Evolutionary conservation across 64 coral and sea anemone genomes (phyloP), one percentile per base, ranked within the genome.

Genomic region (Pocillopora verrucosa): DNA sequence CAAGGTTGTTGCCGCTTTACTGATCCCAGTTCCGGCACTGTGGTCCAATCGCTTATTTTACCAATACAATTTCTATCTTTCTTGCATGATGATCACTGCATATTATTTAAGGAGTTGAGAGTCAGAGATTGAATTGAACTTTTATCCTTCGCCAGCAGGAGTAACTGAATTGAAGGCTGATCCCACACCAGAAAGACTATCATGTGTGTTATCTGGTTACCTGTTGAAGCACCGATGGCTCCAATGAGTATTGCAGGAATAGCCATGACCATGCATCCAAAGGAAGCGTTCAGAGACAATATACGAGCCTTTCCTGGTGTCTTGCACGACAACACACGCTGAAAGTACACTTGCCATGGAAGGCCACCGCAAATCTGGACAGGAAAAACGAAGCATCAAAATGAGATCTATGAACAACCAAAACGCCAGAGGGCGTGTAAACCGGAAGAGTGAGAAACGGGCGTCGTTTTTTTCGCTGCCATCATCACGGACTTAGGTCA

Each of bases 291-390:
- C 1, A 90, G 30, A 1, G 92, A 94, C 36, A 94, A 64, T 16
- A 58, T 26, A 63, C 77, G 88, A 36, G 92, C 87, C 64, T 79
- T 90, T 4, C 30, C 22, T 13, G 88, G 61, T 15, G 88, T 80
- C 45, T 94, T 94, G 17, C 87, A 94, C 19, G 92, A 83, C 74
- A 94, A 80, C 6, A 90, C 88, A 2, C 92, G 88, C 62, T 94
- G 92, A 64, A 94, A 94, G 34, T 94, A 94, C 1, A 90, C 88
- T 87, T 94, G 92, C 92, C 92, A 94, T 61, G 92, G 92, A 77
- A 94, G 17, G n/a, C 92, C 88, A 70, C 92, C 92, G 58, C 86
- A 94, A 0, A 87, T 94, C 92, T 94, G 73, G 6, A 56, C 1
- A 89, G 13, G 10, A 58, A 89, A 79, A 17, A 11, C 20, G 69